Percentiles rank a stretch among this genome's conserved stretches.
These are phyloP conservation scores for Harmothoe impar DNA, from an alignment of 2,888 invertebrate genomes.

Conservation along the genomic window DNA sequence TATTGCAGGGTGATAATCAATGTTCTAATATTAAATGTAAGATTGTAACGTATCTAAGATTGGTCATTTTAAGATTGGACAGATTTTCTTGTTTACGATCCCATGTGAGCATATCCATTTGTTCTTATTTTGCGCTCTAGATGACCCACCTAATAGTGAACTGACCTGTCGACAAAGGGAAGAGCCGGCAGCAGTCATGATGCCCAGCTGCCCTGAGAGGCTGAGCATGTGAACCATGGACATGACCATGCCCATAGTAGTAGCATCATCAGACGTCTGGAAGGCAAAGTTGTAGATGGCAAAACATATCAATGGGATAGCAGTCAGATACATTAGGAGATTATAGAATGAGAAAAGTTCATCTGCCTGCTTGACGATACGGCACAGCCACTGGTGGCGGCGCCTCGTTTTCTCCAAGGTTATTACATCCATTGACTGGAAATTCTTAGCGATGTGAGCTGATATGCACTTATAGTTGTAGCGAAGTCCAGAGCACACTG, in stretches of 20 bases:
- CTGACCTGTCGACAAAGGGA: conserved; percentile 42
- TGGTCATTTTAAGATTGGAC: no score
- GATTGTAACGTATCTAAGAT: no score
- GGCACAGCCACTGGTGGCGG: conserved; percentile 59
- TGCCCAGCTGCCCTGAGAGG: conserved; percentile 13
- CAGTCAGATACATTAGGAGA: conserved; percentile 59
- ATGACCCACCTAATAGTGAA: no score
- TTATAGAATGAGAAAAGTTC: conserved; percentile 56
- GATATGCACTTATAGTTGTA: conserved; percentile 29
- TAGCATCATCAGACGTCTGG: conserved; percentile 25
- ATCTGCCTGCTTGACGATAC: conserved; percentile 51
- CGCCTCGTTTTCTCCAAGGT: conserved; percentile 30
- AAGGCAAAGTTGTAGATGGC: conserved; percentile 63
- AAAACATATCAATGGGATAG: conserved; percentile 61
- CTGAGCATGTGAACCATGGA: conserved; percentile 52
- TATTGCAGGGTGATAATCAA: no score
- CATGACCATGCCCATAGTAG: conserved; percentile 5
- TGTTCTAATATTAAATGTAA: no score
- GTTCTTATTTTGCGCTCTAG: no score
- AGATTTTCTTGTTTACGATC: no score
- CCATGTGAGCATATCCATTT: no score
- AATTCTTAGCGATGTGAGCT: neutral
- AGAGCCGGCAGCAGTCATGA: conserved; percentile 52
- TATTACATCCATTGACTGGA: neutral
- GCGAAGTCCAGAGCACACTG: conserved; percentile 19